Conservation (phyloP, 2,797 vertebrate genomes). For the Crax fasciolata region DNA sequence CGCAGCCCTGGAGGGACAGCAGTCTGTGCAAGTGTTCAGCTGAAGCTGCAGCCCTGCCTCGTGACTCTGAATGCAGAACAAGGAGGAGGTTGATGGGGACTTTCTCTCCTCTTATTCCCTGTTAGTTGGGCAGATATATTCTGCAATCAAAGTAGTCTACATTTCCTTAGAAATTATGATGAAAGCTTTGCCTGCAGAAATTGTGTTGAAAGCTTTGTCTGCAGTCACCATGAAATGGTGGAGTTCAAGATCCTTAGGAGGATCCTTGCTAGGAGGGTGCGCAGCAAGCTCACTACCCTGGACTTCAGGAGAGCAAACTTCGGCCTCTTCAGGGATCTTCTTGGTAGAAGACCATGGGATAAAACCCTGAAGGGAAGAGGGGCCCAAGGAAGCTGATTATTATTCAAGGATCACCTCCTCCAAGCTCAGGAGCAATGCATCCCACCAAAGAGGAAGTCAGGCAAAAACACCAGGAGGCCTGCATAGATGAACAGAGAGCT, state of each 20-base stretch:
- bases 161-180: conserved; percentile 42
- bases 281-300: neutral
- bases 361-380: neutral
- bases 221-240: neutral
- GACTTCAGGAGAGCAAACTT: neutral
- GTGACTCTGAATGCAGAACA: conserved; percentile 6
- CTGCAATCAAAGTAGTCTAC: conserved; percentile 27
- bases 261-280: neutral
- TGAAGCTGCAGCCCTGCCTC: neutral
- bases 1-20: neutral
- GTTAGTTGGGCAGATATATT: conserved; percentile 48
- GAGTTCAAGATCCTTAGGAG: neutral
- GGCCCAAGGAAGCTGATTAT: neutral
- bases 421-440: neutral
- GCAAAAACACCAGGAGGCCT: neutral
- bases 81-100: neutral
- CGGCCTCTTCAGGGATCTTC: neutral
- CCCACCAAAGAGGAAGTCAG: neutral
- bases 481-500: neutral
- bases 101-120: conserved; percentile 7
- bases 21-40: neutral
- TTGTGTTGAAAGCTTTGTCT: neutral
- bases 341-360: neutral
- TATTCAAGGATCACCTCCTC: neutral
- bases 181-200: conserved; percentile 18